Evolutionary conservation across 2,888 invertebrate genomes (phyloP).

Genomic region (Spilarctia lutea): DNA sequence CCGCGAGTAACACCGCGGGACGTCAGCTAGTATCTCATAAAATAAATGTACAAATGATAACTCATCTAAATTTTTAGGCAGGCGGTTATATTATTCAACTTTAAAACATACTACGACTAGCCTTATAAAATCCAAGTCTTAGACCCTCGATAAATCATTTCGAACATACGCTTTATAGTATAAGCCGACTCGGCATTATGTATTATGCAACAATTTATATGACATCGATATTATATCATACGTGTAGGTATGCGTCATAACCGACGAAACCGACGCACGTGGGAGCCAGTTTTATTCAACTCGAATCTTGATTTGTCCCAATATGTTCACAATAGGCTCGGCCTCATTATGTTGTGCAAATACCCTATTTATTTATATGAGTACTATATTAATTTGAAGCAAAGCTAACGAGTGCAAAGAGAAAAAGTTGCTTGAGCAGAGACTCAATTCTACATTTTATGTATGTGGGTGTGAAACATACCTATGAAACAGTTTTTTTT

Average conservation of each 20-base stretch:
- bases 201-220: conserved; percentile 28
- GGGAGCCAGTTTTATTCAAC: conserved; percentile 23
- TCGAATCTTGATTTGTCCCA: not conserved
- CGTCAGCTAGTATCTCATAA: too few relatives aligned
- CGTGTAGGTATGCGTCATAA: conserved; percentile 25
- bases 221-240: conserved; percentile 34
- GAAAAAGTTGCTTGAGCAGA: not conserved
- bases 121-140: conserved; percentile 9
- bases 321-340: not conserved
- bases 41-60: not conserved
- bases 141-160: conserved; percentile 15
- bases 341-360: not conserved
- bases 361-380: not conserved
- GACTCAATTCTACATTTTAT: not conserved
- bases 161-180: conserved; percentile 1
- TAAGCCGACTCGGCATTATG: conserved; percentile 17
- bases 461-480: not conserved
- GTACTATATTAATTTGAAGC: not conserved
- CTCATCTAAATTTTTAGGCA: not conserved
- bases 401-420: not conserved
- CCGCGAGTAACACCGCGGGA: too few relatives aligned
- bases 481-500: too few relatives aligned
- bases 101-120: not conserved
- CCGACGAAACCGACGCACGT: conserved; percentile 32
- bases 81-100: not conserved